Evolutionary conservation across 1,140 invertebrate genomes (phyloP).

Genomic region (Lamellibrachia luymesi): DNA sequence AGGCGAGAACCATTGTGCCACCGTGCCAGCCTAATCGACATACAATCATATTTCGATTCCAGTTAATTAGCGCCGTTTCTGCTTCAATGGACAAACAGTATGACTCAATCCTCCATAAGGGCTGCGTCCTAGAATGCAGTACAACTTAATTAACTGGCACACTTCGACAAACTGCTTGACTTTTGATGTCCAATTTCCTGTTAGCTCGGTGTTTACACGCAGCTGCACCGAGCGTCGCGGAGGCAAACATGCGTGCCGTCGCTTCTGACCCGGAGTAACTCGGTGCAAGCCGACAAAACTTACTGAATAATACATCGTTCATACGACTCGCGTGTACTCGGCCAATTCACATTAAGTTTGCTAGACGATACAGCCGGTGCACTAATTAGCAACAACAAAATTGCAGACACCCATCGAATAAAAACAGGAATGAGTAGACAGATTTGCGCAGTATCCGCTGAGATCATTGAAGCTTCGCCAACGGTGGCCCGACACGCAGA

Average conservation of each 20-base stretch:
- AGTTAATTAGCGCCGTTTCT: neutral
- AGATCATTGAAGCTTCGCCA: neutral
- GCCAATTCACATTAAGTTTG: neutral
- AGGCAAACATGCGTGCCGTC: neutral
- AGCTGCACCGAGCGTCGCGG: neutral
- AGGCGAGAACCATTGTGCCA: neutral
- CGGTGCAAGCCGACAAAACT: neutral
- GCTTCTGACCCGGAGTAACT: neutral
- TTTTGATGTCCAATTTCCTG: neutral
- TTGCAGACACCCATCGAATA: neutral
- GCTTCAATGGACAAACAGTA: neutral
- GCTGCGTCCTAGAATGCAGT: neutral
- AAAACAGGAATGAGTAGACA: neutral
- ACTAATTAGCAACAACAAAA: neutral
- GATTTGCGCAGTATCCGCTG: neutral
- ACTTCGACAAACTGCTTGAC: neutral
- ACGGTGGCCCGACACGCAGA: neutral
- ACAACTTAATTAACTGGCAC: conserved; percentile 1
- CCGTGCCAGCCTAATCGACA: neutral
- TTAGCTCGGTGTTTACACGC: neutral
- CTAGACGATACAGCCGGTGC: neutral
- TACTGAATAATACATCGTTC: neutral
- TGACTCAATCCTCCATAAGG: neutral
- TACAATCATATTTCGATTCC: neutral
- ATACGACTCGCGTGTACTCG: neutral